Percentiles rank a stretch among this genome's conserved stretches.
Evolutionary conservation across 2,888 invertebrate genomes (phyloP).

Genomic region (Parnassius apollo): DNA sequence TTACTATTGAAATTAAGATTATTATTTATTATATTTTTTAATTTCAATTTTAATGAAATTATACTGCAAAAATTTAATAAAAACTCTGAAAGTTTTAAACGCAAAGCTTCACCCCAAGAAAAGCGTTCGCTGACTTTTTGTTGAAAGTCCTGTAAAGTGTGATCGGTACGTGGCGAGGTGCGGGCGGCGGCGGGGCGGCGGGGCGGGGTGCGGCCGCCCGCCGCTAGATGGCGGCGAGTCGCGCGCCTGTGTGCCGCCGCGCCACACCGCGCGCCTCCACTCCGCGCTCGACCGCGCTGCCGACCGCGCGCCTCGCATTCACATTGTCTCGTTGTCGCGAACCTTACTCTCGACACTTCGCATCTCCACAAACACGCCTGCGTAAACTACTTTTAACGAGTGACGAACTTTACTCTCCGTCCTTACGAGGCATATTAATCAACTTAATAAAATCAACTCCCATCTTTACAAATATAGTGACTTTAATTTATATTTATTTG

Average conservation of each 20-base stretch:
- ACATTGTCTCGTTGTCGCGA: conserved; percentile 43
- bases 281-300: conserved; percentile 78
- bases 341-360: conserved; percentile 68
- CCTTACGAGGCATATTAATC: background rate
- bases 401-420: conserved; percentile 17
- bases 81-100: background rate
- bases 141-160: conserved; percentile 25
- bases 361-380: conserved; percentile 33
- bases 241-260: conserved; percentile 70
- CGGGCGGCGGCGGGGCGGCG: conserved; percentile 22
- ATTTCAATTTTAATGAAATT: too few species aligned
- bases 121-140: conserved; percentile 18
- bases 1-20: too few species aligned
- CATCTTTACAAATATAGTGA: background rate
- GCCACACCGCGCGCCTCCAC: conserved; percentile 62
- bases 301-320: conserved; percentile 69
- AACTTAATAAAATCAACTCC: background rate
- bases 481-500: conserved; percentile 8
- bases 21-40: too few species aligned
- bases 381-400: conserved; percentile 35
- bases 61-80: too few species aligned
- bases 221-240: conserved; percentile 60
- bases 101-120: conserved; percentile 9
- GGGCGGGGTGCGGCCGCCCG: conserved; percentile 57
- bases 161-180: conserved; percentile 5